A percentile compares a stretch with the other conserved stretches of the same genome.
Conservation (phyloP, 2,888 invertebrate species). For the Ypsolopha sequella region DNA sequence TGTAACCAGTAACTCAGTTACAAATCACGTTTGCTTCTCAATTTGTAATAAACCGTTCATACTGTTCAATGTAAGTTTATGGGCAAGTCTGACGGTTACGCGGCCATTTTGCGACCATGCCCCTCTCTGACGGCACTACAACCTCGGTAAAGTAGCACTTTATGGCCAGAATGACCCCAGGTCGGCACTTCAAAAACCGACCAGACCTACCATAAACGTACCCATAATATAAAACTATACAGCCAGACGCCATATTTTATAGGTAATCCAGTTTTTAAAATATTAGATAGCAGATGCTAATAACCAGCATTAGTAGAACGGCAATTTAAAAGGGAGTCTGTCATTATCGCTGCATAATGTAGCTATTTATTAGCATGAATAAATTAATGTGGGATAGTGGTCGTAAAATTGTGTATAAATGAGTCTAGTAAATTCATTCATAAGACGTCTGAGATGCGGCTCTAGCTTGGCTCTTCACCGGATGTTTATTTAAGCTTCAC, state of each 20-base stretch:
- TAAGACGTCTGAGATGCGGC: not conserved
- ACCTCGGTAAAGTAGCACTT: not conserved
- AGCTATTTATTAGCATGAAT: constrained; percentile 7
- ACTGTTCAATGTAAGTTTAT: constrained; percentile 32
- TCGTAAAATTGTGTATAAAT: constrained; percentile 6
- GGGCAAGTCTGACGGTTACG: constrained; percentile 17
- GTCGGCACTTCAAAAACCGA: not conserved
- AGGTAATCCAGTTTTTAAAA: not conserved
- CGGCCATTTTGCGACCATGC: not conserved
- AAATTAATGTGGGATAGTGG: constrained; percentile 3
- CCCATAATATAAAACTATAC: no score
- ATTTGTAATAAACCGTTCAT: constrained; percentile 29
- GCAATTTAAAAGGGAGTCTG: constrained; percentile 1
- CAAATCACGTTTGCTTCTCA: constrained; percentile 24
- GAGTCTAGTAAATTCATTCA: constrained; percentile 8
- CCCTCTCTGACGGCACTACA: not conserved
- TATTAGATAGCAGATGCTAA: constrained; percentile 1
- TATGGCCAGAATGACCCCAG: constrained; percentile 1
- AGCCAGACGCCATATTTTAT: no score
- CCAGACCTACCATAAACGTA: not conserved
- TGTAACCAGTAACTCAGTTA: not conserved
- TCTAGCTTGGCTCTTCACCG: constrained; percentile 2
- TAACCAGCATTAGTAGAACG: not conserved
- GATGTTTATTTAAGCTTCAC: constrained; percentile 11
- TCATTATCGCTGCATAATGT: constrained; percentile 4